Base-by-base conservation (phyloP, 2,113 vertebrate genomes). In the Zosterops hypoxanthus region DNA sequence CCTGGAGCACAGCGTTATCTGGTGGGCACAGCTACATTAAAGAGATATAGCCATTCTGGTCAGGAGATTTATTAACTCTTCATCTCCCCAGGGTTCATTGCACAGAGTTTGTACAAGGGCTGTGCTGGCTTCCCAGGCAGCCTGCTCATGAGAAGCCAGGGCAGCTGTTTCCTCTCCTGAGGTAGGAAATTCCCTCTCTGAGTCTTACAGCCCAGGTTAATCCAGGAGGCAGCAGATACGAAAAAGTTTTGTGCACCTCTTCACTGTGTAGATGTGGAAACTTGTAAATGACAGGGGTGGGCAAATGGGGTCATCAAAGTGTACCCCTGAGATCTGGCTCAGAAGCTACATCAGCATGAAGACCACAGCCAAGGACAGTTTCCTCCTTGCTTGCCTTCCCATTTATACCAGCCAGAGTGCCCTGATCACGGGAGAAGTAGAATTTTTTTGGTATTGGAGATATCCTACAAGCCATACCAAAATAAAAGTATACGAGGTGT, bases 101-200 rank as follows among this genome's bases (percentile, higher is more conserved):
- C 16, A 6, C 1, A 1, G 24, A 29, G 8, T 22, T 59, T 70
- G 12, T 53, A 36, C 0, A 2, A 60, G 33, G 14, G 21, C 33
- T 92, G 44, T 0, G 0, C n/a, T 83, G 28, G 19, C 23, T 86
- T 77, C 26, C 22, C 33, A 24, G 56, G 21, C 36, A 76, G n/a
- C 20, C 41, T 73, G 28, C 31, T 78, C 5, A 1, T 42, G 41
- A 63, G 50, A 21, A 76, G 23, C 49, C 26, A 53, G n/a, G n/a
- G 13, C 41, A 86, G 7, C 78, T 70, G 23, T 29, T 88, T 52
- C 28, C 8, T 23, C 34, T 82, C 14, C 25, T 49, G n/a, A 72
- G 61, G 25, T 2, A 49, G 57, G 69, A 90, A 29, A 92, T 50
- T 18, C 17, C 20, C 16, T 39, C 6, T 23, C 29, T 53, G 52